These are phyloP conservation scores for Chymomyza amoena DNA, from an alignment of 2,888 invertebrate species.

Conservation along the genomic window DNA sequence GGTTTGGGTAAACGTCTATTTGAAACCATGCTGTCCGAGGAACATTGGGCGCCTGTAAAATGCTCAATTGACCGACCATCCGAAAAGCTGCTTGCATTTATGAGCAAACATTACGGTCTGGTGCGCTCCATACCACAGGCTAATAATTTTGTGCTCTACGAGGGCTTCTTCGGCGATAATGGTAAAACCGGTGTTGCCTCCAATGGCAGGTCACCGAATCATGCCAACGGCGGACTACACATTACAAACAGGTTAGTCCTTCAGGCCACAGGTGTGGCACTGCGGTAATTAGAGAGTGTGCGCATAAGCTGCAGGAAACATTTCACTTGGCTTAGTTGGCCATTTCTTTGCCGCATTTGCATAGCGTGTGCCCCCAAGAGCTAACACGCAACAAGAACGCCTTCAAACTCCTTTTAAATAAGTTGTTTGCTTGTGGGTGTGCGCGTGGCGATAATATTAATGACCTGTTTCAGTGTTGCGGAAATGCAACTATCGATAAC, in stretches of 20 bases:
- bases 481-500: conserved; percentile 48
- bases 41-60: conserved; percentile 84
- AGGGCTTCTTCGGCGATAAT: conserved; percentile 85
- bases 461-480: conserved; percentile 29
- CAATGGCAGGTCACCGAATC: conserved; percentile 50
- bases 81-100: conserved; percentile 90
- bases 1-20: conserved; percentile 92
- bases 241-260: conserved; percentile 76
- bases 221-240: conserved; percentile 64
- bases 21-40: conserved; percentile 90
- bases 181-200: conserved; percentile 33
- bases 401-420: conserved; percentile 19
- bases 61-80: conserved; percentile 97
- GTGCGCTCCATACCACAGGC: conserved; percentile 86
- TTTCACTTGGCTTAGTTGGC: conserved; percentile 68
- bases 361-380: conserved; percentile 52
- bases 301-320: conserved; percentile 60
- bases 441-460: conserved; percentile 38
- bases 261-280: conserved; percentile 5
- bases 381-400: conserved; percentile 47
- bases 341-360: conserved; percentile 62
- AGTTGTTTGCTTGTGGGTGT: conserved; percentile 15
- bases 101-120: conserved; percentile 88
- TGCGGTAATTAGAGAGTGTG: conserved; percentile 51
- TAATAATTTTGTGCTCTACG: conserved; percentile 92